Percentiles rank a stretch among this genome's conserved stretches.
Evolutionary conservation across 2,113 vertebrate genomes (phyloP).

Genomic region (Anoura caudifer): DNA sequence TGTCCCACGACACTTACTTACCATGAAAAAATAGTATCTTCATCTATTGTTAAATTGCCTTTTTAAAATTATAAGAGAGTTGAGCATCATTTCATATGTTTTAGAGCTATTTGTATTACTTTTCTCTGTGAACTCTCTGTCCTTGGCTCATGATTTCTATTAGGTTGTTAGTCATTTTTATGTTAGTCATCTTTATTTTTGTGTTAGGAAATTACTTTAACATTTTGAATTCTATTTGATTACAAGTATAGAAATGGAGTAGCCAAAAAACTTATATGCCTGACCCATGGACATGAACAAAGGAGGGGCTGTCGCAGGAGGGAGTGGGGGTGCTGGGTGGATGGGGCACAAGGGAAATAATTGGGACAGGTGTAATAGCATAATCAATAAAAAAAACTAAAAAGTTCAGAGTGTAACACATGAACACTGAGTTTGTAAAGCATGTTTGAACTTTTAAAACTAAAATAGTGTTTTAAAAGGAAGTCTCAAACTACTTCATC

Average conservation of each 20-base stretch:
- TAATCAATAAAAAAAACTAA: neutral
- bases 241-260: neutral
- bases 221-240: neutral
- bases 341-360: too few relatives aligned
- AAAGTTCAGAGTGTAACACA: neutral
- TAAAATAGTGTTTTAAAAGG: neutral
- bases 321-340: too few relatives aligned
- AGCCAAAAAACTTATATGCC: too few relatives aligned
- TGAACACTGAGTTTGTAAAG: neutral
- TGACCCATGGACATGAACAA: too few relatives aligned
- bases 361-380: too few relatives aligned
- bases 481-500: neutral
- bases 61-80: neutral
- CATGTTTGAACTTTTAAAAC: neutral
- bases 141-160: neutral
- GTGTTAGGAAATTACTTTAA: slow-evolving; percentile 6
- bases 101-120: neutral
- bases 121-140: neutral
- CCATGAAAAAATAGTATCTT: neutral
- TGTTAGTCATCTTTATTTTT: neutral
- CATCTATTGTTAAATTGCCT: neutral
- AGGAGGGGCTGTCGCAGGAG: too few relatives aligned
- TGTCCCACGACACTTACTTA: neutral
- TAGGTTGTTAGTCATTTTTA: neutral
- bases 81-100: neutral